Base-by-base conservation (phyloP, 2,113 vertebrate genomes). In the Oenanthe melanoleuca region DNA sequence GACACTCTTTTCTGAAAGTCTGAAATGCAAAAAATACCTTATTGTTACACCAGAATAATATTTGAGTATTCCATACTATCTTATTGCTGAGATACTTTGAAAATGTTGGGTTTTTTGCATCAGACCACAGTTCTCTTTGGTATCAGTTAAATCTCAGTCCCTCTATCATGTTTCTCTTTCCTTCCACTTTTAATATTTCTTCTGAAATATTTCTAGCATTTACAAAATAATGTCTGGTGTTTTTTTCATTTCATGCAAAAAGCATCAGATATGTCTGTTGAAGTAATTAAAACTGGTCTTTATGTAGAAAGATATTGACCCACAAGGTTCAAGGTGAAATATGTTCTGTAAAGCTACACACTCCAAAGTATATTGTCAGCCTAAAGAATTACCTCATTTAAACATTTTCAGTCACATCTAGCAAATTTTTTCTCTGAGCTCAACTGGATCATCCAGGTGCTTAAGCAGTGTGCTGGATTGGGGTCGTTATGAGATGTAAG, bases 171-270 rank as follows among this genome's bases (percentile, higher is more conserved):
- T 34, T 72, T 86, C 12, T 29, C 22, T 88, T 82, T 34, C 61
- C 16, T 89, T 90, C 63, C 82, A 26, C 5, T 2, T 40, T 19
- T n/a, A 88, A 40, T 33, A 37, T 56, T 82, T 66, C 2, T 65
- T 57, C 64, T 42, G 1, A 92, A 80, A n/a, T 45, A 67, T 57
- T 89, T 79, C 61, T 65, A n/a, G 5, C 31, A 60, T 12, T 81
- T 78, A 52, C 0, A 40, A 72, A 80, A 52, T 20, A 24, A 17
- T 6, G 0, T 23, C 17, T 63, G 1, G 5, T 0, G 0, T 63
- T 91, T 23, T 91, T n/a, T 34, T 19, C 16, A 23, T 31, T 83
- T 73, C 14, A 15, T 23, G 4, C 34, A 67, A 28, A 50, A 89
- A 66, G 8, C 0, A 1, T 40, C 33, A 67, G 50, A 9, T 47